These are phyloP conservation scores for Drosophila triauraria DNA, from an alignment of 1,140 invertebrate genomes.

Conservation along the genomic window DNA sequence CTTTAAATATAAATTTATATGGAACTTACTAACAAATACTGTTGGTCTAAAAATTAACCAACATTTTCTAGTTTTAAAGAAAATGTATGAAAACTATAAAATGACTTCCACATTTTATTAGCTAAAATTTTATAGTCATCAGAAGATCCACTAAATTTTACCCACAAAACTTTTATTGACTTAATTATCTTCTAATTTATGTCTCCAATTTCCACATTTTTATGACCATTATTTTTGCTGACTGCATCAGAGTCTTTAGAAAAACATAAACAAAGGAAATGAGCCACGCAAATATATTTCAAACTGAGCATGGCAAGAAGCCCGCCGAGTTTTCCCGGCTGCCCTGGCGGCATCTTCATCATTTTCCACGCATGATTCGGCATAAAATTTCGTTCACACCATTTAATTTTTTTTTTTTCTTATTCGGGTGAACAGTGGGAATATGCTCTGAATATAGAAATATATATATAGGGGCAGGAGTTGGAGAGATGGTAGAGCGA, in stretches of 20 bases:
- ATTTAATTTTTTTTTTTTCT: slow-evolving; percentile 64
- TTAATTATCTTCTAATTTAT: slow-evolving; percentile 14
- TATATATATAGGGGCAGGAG: neutral
- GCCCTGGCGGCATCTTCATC: slow-evolving; percentile 67
- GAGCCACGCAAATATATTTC: slow-evolving; percentile 67
- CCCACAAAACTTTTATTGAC: slow-evolving; percentile 1
- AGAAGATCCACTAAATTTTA: neutral
- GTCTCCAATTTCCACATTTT: slow-evolving; percentile 12
- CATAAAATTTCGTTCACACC: slow-evolving; percentile 83
- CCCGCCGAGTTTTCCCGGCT: slow-evolving; percentile 11
- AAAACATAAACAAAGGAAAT: slow-evolving; percentile 73
- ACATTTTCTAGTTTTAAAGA: neutral
- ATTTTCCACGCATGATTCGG: slow-evolving; percentile 82
- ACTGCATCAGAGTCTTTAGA: slow-evolving; percentile 22
- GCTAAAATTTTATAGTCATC: neutral
- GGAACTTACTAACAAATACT: neutral
- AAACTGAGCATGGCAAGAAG: slow-evolving; percentile 52
- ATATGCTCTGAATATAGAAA: slow-evolving; percentile 27
- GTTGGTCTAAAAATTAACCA: too few species aligned
- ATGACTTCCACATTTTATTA: neutral
- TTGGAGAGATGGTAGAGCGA: neutral
- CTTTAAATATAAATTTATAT: slow-evolving; percentile 2
- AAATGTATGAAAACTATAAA: neutral
- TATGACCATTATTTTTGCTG: slow-evolving; percentile 18
- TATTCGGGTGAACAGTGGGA: slow-evolving; percentile 14